phyloP scores from a whole-genome alignment of 2,797 vertebrate species.

The Danionella dracula region DNA sequence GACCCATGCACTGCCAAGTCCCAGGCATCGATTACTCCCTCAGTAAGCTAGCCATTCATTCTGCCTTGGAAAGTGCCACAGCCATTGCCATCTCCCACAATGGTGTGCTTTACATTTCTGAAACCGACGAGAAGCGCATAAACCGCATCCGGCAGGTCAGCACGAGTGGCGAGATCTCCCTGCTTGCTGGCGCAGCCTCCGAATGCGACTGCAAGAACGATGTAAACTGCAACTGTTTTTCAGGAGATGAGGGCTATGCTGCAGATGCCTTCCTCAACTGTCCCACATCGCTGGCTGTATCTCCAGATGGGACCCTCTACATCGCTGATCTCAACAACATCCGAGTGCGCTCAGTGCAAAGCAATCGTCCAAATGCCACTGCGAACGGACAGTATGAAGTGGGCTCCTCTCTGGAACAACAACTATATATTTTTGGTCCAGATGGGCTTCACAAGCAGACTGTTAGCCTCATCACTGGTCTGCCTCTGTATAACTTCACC shows the following conservation, averaged over 20 bases:
- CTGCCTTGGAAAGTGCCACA: slow-evolving; percentile 82
- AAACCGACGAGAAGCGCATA: slow-evolving; percentile 88
- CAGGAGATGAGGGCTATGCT: slow-evolving; percentile 82
- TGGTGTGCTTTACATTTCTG: slow-evolving; percentile 83
- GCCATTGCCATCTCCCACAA: slow-evolving; percentile 82
- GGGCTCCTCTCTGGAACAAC: slow-evolving; percentile 81
- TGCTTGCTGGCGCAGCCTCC: slow-evolving; percentile 79
- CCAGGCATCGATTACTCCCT: slow-evolving; percentile 87
- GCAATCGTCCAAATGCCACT: slow-evolving; percentile 75
- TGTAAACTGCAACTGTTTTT: slow-evolving; percentile 86
- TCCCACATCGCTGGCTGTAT: slow-evolving; percentile 79
- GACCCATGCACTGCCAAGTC: slow-evolving; percentile 88
- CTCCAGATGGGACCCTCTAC: slow-evolving; percentile 82
- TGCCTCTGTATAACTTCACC: slow-evolving; percentile 82
- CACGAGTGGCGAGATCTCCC: slow-evolving; percentile 83
- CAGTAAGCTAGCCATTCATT: slow-evolving; percentile 86
- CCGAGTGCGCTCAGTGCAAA: slow-evolving; percentile 78
- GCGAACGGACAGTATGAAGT: slow-evolving; percentile 78
- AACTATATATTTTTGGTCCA: slow-evolving; percentile 79
- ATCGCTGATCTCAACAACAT: slow-evolving; percentile 86
- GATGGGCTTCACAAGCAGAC: slow-evolving; percentile 83
- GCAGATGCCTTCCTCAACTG: slow-evolving; percentile 81
- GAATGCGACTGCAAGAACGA: slow-evolving; percentile 90
- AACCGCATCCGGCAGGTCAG: slow-evolving; percentile 85
- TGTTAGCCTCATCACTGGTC: slow-evolving; percentile 81